These are phyloP conservation scores for Xestoiulus laeticollis DNA, from an alignment of 2,888 invertebrate species.

Conservation along the genomic window DNA sequence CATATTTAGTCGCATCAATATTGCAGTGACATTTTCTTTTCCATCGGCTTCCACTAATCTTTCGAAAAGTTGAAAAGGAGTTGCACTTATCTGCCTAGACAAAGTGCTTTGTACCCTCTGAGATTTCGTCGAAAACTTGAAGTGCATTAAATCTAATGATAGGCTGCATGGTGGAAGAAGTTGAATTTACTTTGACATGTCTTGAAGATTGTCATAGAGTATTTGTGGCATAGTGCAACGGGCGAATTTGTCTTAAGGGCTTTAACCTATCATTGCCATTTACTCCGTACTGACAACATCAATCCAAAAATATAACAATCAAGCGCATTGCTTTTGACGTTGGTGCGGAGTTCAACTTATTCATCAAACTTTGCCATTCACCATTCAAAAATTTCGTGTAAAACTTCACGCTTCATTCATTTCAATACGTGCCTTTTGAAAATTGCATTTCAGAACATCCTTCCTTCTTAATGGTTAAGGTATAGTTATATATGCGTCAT, in stretches of 20 bases:
- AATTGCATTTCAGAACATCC: too few species aligned
- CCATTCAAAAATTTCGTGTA: background rate
- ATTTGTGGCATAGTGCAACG: conserved; percentile 17
- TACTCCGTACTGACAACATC: conserved; percentile 24
- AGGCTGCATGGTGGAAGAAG: conserved; percentile 36
- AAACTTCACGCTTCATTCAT: background rate
- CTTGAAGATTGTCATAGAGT: conserved; percentile 27
- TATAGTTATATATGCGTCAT: too few species aligned
- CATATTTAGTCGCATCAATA: conserved; percentile 34
- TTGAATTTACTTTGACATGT: conserved; percentile 41
- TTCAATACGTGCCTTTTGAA: background rate
- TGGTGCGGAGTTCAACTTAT: conserved; percentile 10
- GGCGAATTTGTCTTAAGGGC: conserved; percentile 27
- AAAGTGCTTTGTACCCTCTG: conserved; percentile 43
- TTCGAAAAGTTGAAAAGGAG: conserved; percentile 13
- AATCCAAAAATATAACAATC: conserved; percentile 11
- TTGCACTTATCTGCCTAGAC: conserved; percentile 40
- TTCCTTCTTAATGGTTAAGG: too few species aligned
- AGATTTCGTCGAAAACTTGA: conserved; percentile 36
- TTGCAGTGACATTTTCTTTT: conserved; percentile 14
- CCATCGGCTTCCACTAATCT: conserved; percentile 38
- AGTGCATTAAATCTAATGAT: conserved; percentile 43
- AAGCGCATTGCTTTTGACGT: conserved; percentile 11
- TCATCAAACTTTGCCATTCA: conserved; percentile 21
- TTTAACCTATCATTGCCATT: conserved; percentile 27